A percentile compares a stretch with the other conserved stretches of the same genome.
Conservation (phyloP, 2,113 vertebrate species). For the Rhadina sibilatrix region DNA sequence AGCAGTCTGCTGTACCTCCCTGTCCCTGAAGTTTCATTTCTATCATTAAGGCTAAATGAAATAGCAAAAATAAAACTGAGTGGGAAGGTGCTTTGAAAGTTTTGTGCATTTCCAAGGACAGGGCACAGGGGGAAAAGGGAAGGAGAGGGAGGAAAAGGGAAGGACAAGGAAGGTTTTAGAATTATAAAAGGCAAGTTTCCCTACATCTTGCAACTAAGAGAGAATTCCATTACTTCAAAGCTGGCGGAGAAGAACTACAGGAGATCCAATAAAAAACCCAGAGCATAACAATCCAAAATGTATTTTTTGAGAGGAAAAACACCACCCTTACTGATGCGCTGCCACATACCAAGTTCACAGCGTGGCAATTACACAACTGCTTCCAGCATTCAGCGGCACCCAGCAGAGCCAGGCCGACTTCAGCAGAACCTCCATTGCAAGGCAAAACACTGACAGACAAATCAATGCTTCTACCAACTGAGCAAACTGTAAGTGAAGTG, state of each 20-base stretch:
- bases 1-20: neutral
- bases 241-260: neutral
- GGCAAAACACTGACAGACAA: rapidly evolving
- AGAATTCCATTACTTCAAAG: neutral
- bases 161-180: neutral
- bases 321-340: neutral
- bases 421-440: neutral
- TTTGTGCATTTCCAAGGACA: neutral
- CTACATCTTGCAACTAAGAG: neutral
- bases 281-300: neutral
- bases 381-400: neutral
- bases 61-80: neutral
- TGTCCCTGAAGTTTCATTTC: neutral
- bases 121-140: neutral
- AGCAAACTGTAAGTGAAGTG: rapidly evolving
- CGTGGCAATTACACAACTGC: neutral
- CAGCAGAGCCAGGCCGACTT: neutral
- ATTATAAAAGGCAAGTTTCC: neutral
- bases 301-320: neutral
- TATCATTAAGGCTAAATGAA: neutral
- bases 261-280: neutral
- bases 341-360: neutral
- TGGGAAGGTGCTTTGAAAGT: neutral
- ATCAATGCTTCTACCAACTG: neutral
- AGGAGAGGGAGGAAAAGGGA: neutral